Evolutionary conservation across 1,140 invertebrate species (phyloP).

Genomic region (Planococcus citri): DNA sequence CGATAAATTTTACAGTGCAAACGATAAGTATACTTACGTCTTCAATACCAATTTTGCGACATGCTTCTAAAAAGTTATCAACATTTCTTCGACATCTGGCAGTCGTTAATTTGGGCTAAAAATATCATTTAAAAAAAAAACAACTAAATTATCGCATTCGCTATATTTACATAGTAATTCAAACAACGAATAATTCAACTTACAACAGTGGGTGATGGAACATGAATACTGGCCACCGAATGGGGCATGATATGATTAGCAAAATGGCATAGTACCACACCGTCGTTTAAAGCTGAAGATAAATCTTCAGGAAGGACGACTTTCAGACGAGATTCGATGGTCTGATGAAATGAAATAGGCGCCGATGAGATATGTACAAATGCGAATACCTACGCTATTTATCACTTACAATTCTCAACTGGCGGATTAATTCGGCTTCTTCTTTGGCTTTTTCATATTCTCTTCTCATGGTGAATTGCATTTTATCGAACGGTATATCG

Average conservation of each 20-base stretch:
- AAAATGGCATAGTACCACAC: constrained; percentile 84
- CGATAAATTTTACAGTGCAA: neutral
- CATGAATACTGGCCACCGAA: constrained; percentile 83
- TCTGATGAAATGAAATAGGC: constrained; percentile 40
- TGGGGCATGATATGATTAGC: constrained; percentile 81
- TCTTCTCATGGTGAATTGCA: constrained; percentile 81
- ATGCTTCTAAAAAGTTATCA: constrained; percentile 89
- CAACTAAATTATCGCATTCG: neutral
- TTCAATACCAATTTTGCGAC: constrained; percentile 81
- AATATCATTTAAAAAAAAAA: too few relatives aligned
- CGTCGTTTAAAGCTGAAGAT: constrained; percentile 72
- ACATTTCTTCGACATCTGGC: constrained; percentile 86
- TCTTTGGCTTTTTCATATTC: constrained; percentile 81
- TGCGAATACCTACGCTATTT: neutral
- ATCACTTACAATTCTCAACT: constrained; percentile 65
- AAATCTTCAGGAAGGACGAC: constrained; percentile 77
- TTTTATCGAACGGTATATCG: constrained; percentile 54
- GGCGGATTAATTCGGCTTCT: constrained; percentile 72
- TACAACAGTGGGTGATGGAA: constrained; percentile 86
- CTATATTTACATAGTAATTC: too few relatives aligned
- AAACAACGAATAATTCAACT: constrained; percentile 33
- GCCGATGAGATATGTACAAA: neutral
- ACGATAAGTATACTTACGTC: constrained; percentile 48
- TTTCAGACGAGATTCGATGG: constrained; percentile 78
- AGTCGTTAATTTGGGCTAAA: constrained; percentile 82